Evolutionary conservation across 2,797 vertebrate species (phyloP), one percentile per base, ranked within the genome.

Genomic region (Sorex maritimensis): DNA sequence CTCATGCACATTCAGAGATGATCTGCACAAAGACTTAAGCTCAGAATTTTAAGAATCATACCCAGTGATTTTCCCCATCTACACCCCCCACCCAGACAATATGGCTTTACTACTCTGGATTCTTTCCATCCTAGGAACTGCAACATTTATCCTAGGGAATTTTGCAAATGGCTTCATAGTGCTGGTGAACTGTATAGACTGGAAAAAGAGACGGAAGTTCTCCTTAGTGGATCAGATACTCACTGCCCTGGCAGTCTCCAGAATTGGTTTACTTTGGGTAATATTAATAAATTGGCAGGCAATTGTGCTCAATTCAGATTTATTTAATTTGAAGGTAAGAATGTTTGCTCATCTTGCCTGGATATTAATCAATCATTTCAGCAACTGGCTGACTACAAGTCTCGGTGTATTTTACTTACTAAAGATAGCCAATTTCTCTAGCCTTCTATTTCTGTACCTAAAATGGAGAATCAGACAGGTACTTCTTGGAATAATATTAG

Each of bases 321-420:
- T 30, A 21, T 1, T 6, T 15, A 49, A 1, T 5, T 34, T 9
- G 34, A 15, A 77, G 68, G 5, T 58, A 6, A 55, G 34, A 34
- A 8, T 4, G 67, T 41, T 46, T 81, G 5, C 26, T 46, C 0
- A 1, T 82, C 2, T 79, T 68, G 1, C 1, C 6, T 90, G 79
- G 74, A 1, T 3, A 3, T 21, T 82, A 38, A 38, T 1, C 28
- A 63, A 82, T 6, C 79, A 95, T 55, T 95, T 93, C 58, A 93
- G 30, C 34, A 26, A 49, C 7, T 96, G 95, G 92, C 30, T 92
- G 63, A 2, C 61, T 75, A 5, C 85, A 17, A 46, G 58, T 19
- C 82, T 94, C 67, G 87, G 85, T 13, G 8, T 96, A 6, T 81
- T 95, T 78, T 91, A 88, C 79, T 91, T 94, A 52, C 81, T 95